phyloP scores from a whole-genome alignment of 2,888 invertebrate species.

The Barypeithes pellucidus region DNA sequence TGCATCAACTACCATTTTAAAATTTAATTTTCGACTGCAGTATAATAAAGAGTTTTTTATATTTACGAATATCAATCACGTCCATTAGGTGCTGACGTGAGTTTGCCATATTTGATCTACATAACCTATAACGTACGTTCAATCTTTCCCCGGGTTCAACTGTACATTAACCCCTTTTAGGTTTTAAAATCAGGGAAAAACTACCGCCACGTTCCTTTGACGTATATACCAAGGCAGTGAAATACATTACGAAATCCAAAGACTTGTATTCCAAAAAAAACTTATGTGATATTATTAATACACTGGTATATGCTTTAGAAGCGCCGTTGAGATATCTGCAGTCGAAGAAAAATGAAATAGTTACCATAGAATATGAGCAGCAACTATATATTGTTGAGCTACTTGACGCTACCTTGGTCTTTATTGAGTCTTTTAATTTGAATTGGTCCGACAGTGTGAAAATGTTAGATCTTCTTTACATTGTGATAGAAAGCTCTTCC shows the following conservation, averaged over 20 bases:
- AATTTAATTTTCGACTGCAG: too few species aligned
- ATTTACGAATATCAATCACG: too few species aligned
- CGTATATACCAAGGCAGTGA: constrained; percentile 22
- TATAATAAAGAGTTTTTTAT: too few species aligned
- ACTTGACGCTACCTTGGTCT: constrained; percentile 28
- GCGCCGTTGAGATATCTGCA: constrained; percentile 36
- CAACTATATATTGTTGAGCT: constrained; percentile 27
- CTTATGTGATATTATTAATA: constrained; percentile 31
- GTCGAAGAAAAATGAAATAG: neutral
- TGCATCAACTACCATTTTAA: too few species aligned
- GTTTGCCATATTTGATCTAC: too few species aligned
- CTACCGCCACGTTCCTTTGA: constrained; percentile 23
- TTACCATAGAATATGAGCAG: neutral
- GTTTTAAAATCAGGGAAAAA: constrained; percentile 11
- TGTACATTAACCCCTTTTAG: too few species aligned
- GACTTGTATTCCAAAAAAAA: constrained; percentile 42
- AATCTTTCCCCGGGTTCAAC: too few species aligned
- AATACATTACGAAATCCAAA: constrained; percentile 31
- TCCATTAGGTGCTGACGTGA: too few species aligned
- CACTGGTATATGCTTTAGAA: constrained; percentile 41
- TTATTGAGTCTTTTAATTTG: constrained; percentile 37
- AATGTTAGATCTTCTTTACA: constrained; percentile 40
- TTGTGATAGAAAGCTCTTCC: constrained; percentile 23
- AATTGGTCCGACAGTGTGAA: constrained; percentile 45
- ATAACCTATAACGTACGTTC: too few species aligned